Conservation (phyloP, 1,140 invertebrate species). For the Drosophila willistoni region DNA sequence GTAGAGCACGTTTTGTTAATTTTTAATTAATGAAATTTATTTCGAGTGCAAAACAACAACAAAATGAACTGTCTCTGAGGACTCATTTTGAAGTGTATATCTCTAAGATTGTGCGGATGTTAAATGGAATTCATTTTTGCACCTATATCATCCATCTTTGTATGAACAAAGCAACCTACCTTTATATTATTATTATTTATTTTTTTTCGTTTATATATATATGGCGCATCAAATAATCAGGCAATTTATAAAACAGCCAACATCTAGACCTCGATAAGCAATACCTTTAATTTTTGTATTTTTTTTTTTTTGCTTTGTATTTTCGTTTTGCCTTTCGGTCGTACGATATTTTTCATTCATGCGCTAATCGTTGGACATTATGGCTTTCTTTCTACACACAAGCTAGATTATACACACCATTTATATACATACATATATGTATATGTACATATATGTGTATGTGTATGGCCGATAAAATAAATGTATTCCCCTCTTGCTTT, state of each 20-base stretch:
- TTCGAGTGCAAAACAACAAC: slow-evolving; percentile 45
- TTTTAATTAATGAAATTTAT: slow-evolving; percentile 79
- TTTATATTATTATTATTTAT: background rate
- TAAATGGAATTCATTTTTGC: slow-evolving; percentile 1
- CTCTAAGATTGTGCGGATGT: no score
- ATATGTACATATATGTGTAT: slow-evolving; percentile 29
- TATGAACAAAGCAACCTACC: background rate
- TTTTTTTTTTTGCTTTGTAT: background rate
- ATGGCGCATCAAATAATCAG: slow-evolving; percentile 54
- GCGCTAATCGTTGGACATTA: slow-evolving; percentile 64
- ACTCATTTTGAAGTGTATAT: background rate
- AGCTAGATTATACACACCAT: slow-evolving; percentile 17
- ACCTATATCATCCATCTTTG: background rate
- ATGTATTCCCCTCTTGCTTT: slow-evolving; percentile 41
- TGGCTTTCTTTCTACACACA: slow-evolving; percentile 35
- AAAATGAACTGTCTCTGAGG: slow-evolving; percentile 27
- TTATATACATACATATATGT: no score
- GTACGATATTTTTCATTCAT: slow-evolving; percentile 77
- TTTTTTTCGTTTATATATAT: slow-evolving; percentile 40
- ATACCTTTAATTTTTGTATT: background rate
- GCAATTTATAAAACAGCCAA: slow-evolving; percentile 41
- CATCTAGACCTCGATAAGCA: slow-evolving; percentile 47
- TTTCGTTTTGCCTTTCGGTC: slow-evolving; percentile 24
- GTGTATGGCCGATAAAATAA: slow-evolving; percentile 48
- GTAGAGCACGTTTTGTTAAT: slow-evolving; percentile 71